Evolutionary conservation across 2,888 invertebrate genomes (phyloP).

Genomic region (Synergus japonicus): DNA sequence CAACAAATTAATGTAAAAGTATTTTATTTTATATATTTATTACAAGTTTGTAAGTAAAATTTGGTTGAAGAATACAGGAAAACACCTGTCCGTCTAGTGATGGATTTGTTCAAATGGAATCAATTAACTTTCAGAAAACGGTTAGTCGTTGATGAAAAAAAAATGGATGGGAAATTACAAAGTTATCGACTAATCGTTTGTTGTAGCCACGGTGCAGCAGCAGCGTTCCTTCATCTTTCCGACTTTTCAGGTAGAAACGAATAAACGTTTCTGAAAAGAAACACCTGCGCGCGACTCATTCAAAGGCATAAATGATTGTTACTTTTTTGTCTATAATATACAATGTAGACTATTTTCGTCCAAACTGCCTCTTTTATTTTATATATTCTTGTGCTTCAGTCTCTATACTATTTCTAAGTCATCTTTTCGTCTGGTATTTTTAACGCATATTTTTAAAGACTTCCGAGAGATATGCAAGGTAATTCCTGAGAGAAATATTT

Average conservation of each 20-base stretch:
- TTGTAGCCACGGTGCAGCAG: background rate
- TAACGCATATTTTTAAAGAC: too few species aligned
- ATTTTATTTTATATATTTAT: background rate
- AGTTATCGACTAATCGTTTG: background rate
- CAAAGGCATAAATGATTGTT: background rate
- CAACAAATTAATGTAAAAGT: background rate
- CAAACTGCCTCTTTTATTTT: background rate
- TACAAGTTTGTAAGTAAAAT: background rate
- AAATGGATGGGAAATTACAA: background rate
- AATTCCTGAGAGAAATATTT: too few species aligned
- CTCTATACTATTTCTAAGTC: background rate
- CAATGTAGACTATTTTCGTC: background rate
- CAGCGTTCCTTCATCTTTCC: background rate
- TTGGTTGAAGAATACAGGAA: too few species aligned
- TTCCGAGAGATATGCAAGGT: too few species aligned
- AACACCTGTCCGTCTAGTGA: background rate
- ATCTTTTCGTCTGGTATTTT: too few species aligned
- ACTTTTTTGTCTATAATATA: background rate
- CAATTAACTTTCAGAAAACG: background rate
- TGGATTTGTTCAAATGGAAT: background rate
- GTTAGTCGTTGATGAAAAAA: background rate
- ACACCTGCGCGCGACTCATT: background rate
- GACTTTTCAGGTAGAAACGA: background rate
- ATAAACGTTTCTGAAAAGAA: background rate
- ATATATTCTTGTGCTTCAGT: background rate